These are phyloP conservation scores for Dichetophora obliterata DNA, from an alignment of 2,888 invertebrate species.

Conservation along the genomic window DNA sequence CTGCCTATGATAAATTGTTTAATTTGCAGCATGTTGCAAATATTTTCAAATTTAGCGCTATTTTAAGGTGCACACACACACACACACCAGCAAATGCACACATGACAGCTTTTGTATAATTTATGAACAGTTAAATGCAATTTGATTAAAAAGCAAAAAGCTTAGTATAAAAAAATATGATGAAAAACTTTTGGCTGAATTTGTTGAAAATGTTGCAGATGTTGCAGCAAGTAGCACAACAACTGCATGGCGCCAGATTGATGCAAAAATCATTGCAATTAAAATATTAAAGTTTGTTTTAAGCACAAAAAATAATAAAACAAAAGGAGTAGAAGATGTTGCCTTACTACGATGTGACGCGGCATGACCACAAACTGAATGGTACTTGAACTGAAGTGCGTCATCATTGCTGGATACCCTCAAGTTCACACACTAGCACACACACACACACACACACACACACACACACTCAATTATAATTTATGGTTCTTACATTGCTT, in stretches of 20 bases:
- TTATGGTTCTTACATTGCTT: too few species aligned
- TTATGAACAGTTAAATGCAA: not conserved
- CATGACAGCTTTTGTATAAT: not conserved
- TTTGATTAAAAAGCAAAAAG: not conserved
- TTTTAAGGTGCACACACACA: not conserved
- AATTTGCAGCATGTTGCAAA: not conserved
- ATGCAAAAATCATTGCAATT: not conserved
- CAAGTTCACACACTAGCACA: too few species aligned
- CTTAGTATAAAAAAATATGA: too few species aligned
- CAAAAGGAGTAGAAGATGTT: not conserved
- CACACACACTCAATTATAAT: too few species aligned
- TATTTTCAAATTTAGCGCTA: not conserved
- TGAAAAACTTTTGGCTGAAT: not conserved
- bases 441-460: too few species aligned
- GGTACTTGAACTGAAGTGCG: too few species aligned
- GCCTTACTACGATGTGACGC: not conserved
- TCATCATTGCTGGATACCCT: too few species aligned
- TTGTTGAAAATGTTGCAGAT: too few species aligned
- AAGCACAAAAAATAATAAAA: not conserved
- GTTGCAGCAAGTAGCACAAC: not conserved
- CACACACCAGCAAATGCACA: not conserved
- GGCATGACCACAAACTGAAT: not conserved
- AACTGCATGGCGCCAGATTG: not conserved
- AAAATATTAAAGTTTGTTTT: not conserved
- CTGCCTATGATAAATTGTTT: constrained; percentile 13